Base-by-base conservation (phyloP, 1,140 invertebrate species). In the Megathymus violae region DNA sequence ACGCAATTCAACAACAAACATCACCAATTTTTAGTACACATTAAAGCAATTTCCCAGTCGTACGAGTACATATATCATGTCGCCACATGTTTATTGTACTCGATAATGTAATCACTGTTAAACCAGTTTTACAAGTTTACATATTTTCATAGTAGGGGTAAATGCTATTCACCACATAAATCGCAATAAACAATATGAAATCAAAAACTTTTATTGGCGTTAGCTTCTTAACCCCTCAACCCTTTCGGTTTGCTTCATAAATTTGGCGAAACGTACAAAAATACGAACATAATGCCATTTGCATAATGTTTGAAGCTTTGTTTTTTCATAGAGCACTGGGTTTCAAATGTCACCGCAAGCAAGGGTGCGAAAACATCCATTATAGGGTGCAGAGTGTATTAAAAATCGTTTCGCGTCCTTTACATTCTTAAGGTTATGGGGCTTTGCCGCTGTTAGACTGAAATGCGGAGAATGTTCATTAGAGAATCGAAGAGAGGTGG, bases 261-360 rank as follows among this genome's bases (percentile, higher is more conserved):
- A 88, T 69, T 88, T 78, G 74, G 72, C 76, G 78, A 84, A 87
- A 78, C 76, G 78, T 78, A 86, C 81, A 89, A 89, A 88, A 91
- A 87, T 85, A 81, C 76, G 80, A 78, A 85, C 85, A 88, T 88
- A 88, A 84, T 84, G 84, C 74, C 86, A 91, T 91, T 91, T 91
- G 88, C 88, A 91, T 91, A 91, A 88, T 89, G 78, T 90, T 86
- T 79, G 61, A 48, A 76, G 78, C 82, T 79, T 90, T 88, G 83
- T 88, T 90, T 90, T 90, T 89, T 86, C 84, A 85, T 88, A 85
- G 77, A 85, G 82, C 71, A 71, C 70, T 76, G 74, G 73, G 74
- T 88, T 80, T 87, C 81, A 91, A 91, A 91, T 91, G 88, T 91
- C 88, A 91, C 84, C 88, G 76, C 82, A 80, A 69, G 51, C 64